phyloP scores from a whole-genome alignment of 2,797 vertebrate genomes.

The Mustela erminea region DNA sequence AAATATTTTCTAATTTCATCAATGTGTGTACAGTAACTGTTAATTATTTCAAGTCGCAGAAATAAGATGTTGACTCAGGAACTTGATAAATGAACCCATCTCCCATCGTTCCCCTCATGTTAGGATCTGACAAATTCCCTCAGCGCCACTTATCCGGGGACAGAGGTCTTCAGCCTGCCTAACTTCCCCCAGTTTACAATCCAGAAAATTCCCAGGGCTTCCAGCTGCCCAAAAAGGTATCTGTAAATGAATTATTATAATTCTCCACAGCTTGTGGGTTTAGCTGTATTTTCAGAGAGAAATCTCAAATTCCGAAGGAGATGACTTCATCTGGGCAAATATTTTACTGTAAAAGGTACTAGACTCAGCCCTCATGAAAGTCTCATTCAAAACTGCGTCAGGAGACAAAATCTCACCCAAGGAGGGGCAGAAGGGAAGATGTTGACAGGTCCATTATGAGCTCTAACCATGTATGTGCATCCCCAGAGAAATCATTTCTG shows the following conservation, averaged over 20 bases:
- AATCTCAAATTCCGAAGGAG: conserved; percentile 66
- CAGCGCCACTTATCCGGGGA: not conserved
- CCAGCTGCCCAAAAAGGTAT: conserved; percentile 39
- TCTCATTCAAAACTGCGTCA: conserved; percentile 70
- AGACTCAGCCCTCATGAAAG: conserved; percentile 33
- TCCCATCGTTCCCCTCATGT: not conserved
- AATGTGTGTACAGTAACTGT: not conserved
- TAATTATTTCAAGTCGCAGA: not conserved
- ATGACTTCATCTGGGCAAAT: conserved; percentile 76
- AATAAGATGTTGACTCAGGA: conserved; percentile 44
- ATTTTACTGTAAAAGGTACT: conserved; percentile 76
- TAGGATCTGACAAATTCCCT: not conserved
- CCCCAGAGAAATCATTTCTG: conserved; percentile 68
- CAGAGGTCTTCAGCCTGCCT: not conserved
- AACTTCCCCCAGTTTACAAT: conserved; percentile 6
- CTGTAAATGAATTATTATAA: conserved; percentile 58
- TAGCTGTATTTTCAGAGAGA: conserved; percentile 69
- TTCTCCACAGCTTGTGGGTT: not conserved
- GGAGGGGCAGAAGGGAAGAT: conserved; percentile 55
- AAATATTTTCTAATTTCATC: conserved; percentile 44
- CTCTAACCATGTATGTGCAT: conserved; percentile 26
- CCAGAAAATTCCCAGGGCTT: conserved; percentile 39
- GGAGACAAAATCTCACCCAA: conserved; percentile 58
- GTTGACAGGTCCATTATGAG: conserved; percentile 64
- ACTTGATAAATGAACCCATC: conserved; percentile 27